Evolutionary conservation across 1,140 invertebrate species (phyloP).

Genomic region (Radopholus similis): DNA sequence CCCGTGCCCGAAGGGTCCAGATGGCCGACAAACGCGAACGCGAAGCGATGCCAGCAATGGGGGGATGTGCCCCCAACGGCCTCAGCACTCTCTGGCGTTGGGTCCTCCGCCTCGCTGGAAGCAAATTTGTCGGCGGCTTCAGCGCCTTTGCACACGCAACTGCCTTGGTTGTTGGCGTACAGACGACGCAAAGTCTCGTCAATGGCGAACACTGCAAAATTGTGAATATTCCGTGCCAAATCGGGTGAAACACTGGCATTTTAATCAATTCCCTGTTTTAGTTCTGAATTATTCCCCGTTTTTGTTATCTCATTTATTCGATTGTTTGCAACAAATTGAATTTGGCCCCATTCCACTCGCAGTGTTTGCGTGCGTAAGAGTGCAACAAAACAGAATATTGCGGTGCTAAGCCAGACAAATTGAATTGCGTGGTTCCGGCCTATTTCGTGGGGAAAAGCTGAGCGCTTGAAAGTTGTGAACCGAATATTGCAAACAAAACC

Average conservation of each 20-base stretch:
- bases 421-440: background rate
- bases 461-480: too few relatives aligned
- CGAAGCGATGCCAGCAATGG: conserved; percentile 34
- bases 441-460: background rate
- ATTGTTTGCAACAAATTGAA: too few relatives aligned
- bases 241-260: background rate
- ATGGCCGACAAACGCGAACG: conserved; percentile 35
- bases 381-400: background rate
- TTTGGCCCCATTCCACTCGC: too few relatives aligned
- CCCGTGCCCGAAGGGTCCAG: too few relatives aligned
- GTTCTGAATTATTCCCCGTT: background rate
- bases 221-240: background rate
- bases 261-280: background rate
- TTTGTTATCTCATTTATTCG: too few relatives aligned
- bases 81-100: too few relatives aligned
- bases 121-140: background rate
- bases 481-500: too few relatives aligned
- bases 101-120: too few relatives aligned
- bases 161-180: conserved; percentile 13
- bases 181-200: conserved; percentile 25
- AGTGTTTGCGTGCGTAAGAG: too few relatives aligned
- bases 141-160: conserved; percentile 25
- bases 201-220: conserved; percentile 20
- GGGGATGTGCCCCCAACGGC: too few relatives aligned
- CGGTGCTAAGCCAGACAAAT: background rate